phyloP scores from a whole-genome alignment of 2,113 vertebrate genomes.

The Alectura lathami region DNA sequence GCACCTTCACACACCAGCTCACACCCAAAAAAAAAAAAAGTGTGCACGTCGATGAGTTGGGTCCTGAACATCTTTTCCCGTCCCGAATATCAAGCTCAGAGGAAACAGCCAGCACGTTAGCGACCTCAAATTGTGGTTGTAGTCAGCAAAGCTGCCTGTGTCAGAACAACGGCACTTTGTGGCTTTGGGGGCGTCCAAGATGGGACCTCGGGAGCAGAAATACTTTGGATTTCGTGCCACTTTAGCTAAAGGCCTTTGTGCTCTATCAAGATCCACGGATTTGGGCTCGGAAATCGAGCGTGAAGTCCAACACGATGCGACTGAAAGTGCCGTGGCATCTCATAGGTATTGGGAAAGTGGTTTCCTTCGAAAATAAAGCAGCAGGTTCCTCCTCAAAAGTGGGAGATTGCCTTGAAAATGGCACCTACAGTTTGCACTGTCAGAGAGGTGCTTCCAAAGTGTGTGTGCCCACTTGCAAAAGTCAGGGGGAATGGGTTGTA shows the following conservation, averaged over 20 bases:
- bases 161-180: background rate
- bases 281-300: rapidly evolving
- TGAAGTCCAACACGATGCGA: rapidly evolving
- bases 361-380: no score
- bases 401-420: background rate
- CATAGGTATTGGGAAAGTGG: rapidly evolving
- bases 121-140: slow-evolving; percentile 42
- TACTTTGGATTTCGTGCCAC: rapidly evolving
- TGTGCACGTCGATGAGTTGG: rapidly evolving
- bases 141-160: background rate
- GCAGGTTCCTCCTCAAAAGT: background rate
- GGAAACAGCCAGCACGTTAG: background rate
- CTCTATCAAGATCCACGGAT: background rate
- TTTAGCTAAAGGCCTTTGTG: background rate
- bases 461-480: background rate
- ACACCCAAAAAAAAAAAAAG: background rate
- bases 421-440: background rate
- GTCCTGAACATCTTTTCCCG: background rate
- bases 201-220: background rate
- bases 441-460: background rate
- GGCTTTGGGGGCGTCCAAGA: background rate
- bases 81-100: background rate
- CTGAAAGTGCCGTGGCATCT: background rate
- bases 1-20: background rate
- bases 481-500: rapidly evolving